Percentiles rank a stretch among this genome's conserved stretches.
These are phyloP conservation scores for Rhineura floridana DNA, from an alignment of 2,113 vertebrate species.

Conservation along the genomic window DNA sequence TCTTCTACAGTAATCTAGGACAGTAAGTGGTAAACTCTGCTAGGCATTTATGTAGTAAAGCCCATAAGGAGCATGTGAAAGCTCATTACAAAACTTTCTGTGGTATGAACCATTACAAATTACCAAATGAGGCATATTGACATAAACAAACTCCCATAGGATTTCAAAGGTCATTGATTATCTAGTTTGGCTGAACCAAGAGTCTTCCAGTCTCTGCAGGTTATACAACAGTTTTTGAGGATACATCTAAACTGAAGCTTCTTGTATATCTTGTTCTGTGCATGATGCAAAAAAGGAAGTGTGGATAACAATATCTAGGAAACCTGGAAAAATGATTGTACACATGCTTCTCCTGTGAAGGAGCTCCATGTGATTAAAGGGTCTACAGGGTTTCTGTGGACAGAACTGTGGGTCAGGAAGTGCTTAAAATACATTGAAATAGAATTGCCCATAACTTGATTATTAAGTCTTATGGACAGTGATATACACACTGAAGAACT, in stretches of 20 bases:
- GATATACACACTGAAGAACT: background rate
- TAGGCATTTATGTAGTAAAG: background rate
- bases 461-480: background rate
- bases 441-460: background rate
- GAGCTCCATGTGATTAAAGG: too few species aligned
- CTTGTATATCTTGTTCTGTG: background rate
- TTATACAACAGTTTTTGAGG: background rate
- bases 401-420: background rate
- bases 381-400: background rate
- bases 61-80: background rate
- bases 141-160: background rate
- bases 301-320: background rate
- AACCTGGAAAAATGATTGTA: background rate
- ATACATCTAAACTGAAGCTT: background rate
- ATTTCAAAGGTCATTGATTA: background rate
- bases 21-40: background rate
- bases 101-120: background rate
- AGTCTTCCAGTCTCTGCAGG: background rate
- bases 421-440: background rate
- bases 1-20: background rate
- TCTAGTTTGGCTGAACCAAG: background rate
- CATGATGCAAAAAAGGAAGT: background rate
- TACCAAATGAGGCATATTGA: background rate
- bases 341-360: background rate
- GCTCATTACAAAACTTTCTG: background rate